These are phyloP conservation scores for Macaria notata DNA, from an alignment of 2,888 invertebrate species.

Conservation along the genomic window DNA sequence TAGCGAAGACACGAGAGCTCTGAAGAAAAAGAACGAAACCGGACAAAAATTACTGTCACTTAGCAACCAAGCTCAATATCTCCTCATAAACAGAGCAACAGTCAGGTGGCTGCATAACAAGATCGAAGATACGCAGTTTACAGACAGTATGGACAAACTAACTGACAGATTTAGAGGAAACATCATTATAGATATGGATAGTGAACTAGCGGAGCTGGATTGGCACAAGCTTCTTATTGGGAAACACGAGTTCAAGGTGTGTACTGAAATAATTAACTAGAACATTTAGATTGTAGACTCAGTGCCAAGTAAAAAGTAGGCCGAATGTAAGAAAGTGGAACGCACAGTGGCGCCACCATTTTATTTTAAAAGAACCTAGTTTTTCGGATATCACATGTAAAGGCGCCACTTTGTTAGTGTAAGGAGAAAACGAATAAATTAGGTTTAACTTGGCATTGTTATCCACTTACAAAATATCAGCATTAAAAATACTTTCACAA, in stretches of 20 bases:
- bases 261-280: conserved; percentile 1
- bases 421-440: no score
- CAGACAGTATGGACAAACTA: conserved; percentile 81
- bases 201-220: conserved; percentile 89
- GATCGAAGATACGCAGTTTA: conserved; percentile 78
- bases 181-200: conserved; percentile 87
- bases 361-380: no score
- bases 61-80: conserved; percentile 92
- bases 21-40: conserved; percentile 53
- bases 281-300: no score
- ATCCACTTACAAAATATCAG: no score
- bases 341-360: no score
- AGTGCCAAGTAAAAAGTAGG: no score
- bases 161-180: conserved; percentile 95
- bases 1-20: conserved; percentile 53
- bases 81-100: conserved; percentile 90
- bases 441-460: no score
- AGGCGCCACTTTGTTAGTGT: no score
- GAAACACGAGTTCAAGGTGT: conserved; percentile 84
- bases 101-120: conserved; percentile 86
- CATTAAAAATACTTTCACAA: no score
- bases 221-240: conserved; percentile 87
- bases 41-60: conserved; percentile 78
- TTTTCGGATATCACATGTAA: no score
- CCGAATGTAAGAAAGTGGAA: no score